Conservation (phyloP, 2,797 vertebrate species). For the Acrossocheilus fasciatus region DNA sequence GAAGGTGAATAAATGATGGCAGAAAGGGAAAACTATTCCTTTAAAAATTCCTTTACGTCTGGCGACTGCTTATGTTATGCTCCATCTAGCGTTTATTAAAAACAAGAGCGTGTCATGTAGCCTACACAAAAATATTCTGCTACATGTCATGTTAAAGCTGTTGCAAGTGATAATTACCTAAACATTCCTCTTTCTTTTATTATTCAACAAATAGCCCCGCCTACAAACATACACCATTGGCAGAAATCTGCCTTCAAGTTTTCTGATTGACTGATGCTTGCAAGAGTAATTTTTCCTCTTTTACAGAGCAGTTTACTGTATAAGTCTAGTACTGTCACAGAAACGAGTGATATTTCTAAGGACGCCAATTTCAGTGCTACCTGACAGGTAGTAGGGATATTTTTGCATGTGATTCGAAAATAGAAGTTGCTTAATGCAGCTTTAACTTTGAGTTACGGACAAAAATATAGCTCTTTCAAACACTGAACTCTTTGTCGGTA, state of each 20-base stretch:
- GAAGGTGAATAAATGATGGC: not conserved
- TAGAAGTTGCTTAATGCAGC: not conserved
- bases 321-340: constrained; percentile 11
- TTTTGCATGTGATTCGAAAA: not conserved
- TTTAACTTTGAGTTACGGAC: not conserved
- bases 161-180: not conserved
- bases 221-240: not conserved
- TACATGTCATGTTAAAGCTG: not conserved
- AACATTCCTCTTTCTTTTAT: not conserved
- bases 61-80: not conserved
- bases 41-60: not conserved
- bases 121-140: not conserved
- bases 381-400: not conserved
- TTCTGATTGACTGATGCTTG: not conserved
- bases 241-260: not conserved
- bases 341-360: not conserved
- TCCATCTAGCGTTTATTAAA: not conserved
- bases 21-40: not conserved
- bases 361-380: not conserved
- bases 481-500: not conserved
- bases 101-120: not conserved
- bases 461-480: not conserved
- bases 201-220: not conserved
- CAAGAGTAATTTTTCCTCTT: not conserved
- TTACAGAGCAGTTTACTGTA: not conserved